phyloP scores from a whole-genome alignment of 2,888 invertebrate genomes.

The Tyria jacobaeae region DNA sequence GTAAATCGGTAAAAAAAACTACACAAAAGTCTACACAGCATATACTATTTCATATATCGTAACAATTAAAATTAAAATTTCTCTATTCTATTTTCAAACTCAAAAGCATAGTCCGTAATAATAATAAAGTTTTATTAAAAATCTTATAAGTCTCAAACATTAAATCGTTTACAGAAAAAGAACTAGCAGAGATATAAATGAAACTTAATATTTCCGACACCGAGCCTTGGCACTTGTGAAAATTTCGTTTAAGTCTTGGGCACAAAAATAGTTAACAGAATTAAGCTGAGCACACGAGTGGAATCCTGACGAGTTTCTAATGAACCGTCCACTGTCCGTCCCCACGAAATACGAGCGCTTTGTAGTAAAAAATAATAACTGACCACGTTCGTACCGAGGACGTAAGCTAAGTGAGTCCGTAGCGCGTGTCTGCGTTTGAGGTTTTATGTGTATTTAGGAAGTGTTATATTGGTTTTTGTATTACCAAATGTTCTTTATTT shows the following conservation, averaged over 20 bases:
- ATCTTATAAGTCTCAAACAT: neutral
- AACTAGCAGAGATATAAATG: slow-evolving; percentile 16
- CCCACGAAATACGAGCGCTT: slow-evolving; percentile 55
- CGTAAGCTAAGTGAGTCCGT: slow-evolving; percentile 39
- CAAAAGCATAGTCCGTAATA: neutral
- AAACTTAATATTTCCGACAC: slow-evolving; percentile 23
- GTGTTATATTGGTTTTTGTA: neutral
- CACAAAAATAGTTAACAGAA: slow-evolving; percentile 80
- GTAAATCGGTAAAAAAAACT: too few species aligned
- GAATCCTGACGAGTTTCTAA: slow-evolving; percentile 69
- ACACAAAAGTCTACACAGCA: too few species aligned
- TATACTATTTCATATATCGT: too few species aligned
- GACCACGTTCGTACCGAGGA: slow-evolving; percentile 28
- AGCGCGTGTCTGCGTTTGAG: slow-evolving; percentile 12
- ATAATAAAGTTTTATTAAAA: neutral
- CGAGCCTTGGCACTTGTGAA: slow-evolving; percentile 35
- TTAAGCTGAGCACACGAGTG: slow-evolving; percentile 68
- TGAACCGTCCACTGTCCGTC: slow-evolving; percentile 61
- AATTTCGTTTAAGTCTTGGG: slow-evolving; percentile 63
- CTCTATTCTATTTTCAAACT: neutral
- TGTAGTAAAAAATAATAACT: slow-evolving; percentile 53
- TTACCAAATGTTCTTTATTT: slow-evolving; percentile 4
- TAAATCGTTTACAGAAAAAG: slow-evolving; percentile 7
- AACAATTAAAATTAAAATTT: too few species aligned
- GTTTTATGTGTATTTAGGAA: slow-evolving; percentile 4